Evolutionary conservation across 1,140 invertebrate species (phyloP).

Genomic region (Polypedilum vanderplanki): DNA sequence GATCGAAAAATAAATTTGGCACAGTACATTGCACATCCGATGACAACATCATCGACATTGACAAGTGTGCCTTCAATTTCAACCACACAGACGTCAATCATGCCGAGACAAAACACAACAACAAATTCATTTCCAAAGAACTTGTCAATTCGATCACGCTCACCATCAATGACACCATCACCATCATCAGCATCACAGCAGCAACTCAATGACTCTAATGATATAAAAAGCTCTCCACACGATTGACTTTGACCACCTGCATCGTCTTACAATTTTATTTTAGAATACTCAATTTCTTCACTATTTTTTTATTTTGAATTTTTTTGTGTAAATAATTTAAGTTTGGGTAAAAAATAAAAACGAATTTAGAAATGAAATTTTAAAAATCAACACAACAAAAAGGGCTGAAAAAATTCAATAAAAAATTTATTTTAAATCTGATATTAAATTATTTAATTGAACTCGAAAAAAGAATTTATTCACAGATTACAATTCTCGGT

Average conservation of each 20-base stretch:
- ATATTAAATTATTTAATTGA: no score
- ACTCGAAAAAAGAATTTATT: no score
- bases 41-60: not conserved
- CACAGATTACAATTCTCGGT: no score
- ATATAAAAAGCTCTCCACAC: not conserved
- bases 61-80: not conserved
- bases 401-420: no score
- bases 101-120: not conserved
- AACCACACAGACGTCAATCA: not conserved
- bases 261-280: no score
- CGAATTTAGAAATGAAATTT: no score
- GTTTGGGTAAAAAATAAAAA: no score
- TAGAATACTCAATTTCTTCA: no score
- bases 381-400: no score
- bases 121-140: conserved; percentile 20
- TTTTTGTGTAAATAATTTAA: no score
- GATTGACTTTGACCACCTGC: not conserved
- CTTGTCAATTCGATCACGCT: not conserved
- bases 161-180: not conserved
- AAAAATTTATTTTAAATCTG: no score
- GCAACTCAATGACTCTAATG: not conserved
- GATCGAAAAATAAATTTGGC: not conserved
- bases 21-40: not conserved
- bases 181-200: not conserved
- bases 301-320: no score